Conservation (phyloP, 2,113 vertebrate genomes). For the Callipepla californica region DNA sequence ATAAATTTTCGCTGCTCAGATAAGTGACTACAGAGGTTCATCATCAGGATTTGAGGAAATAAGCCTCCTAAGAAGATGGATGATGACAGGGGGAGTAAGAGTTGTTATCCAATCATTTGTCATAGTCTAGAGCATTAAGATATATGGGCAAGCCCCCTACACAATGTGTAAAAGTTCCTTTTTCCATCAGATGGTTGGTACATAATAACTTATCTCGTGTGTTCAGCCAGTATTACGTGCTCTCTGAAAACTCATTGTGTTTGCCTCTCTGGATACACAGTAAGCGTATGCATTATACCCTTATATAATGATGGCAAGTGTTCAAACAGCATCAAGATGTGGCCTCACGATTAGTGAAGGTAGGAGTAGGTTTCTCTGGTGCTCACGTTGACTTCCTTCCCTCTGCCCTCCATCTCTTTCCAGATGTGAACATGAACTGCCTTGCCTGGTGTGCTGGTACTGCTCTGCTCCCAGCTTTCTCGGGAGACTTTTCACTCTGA, state of each 20-base stretch:
- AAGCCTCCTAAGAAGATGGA: constrained; percentile 71
- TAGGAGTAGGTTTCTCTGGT: neutral
- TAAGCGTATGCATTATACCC: neutral
- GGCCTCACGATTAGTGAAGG: neutral
- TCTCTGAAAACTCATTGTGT: constrained; percentile 29
- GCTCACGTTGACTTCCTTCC: neutral
- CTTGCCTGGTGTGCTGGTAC: neutral
- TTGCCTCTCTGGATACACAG: neutral
- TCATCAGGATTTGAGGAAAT: constrained; percentile 73
- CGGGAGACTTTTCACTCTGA: neutral
- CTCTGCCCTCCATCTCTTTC: neutral
- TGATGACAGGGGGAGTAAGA: constrained; percentile 69
- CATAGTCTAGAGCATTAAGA: constrained; percentile 68
- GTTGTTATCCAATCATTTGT: constrained; percentile 74
- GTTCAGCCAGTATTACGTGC: neutral
- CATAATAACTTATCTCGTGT: constrained; percentile 13
- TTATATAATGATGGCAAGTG: neutral
- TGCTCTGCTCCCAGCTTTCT: neutral
- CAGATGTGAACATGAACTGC: neutral
- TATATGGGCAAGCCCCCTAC: constrained; percentile 38
- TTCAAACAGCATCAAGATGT: neutral
- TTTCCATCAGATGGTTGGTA: neutral
- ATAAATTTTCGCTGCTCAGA: constrained; percentile 70
- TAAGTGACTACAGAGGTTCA: constrained; percentile 74
- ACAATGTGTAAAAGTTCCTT: constrained; percentile 47